Percentiles rank a stretch among this genome's conserved stretches.
These are phyloP conservation scores for Lophura nycthemera DNA, from an alignment of 2,113 vertebrate species.

Conservation along the genomic window DNA sequence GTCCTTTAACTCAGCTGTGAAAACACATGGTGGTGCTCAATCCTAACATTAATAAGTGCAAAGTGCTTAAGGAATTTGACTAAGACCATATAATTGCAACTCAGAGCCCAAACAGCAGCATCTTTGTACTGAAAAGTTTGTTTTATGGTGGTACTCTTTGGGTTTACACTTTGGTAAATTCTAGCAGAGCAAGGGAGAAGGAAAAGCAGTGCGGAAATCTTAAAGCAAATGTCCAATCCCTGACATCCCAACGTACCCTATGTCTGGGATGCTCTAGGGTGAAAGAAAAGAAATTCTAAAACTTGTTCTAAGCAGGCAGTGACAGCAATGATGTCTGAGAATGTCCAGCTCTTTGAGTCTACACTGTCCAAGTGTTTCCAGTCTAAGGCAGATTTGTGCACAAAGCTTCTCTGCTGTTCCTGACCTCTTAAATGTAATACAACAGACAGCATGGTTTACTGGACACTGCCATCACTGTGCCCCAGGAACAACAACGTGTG, in stretches of 20 bases:
- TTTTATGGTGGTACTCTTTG: neutral
- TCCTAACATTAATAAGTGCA: constrained; percentile 11
- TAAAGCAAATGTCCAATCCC: neutral
- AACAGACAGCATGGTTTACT: neutral
- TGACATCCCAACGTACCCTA: neutral
- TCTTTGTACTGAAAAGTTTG: neutral
- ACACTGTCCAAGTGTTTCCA: neutral
- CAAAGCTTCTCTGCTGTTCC: neutral
- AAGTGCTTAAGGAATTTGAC: neutral
- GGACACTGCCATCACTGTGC: neutral
- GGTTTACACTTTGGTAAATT: neutral
- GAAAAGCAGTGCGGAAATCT: neutral
- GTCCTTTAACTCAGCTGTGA: neutral
- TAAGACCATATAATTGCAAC: neutral
- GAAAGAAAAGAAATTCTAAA: neutral
- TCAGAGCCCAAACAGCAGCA: neutral
- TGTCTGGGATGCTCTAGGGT: neutral
- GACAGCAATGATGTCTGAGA: neutral
- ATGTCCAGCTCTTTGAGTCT: neutral
- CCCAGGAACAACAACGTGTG: neutral
- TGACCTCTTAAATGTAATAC: neutral
- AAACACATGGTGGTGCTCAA: constrained; percentile 66
- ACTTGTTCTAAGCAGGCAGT: neutral
- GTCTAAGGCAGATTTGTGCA: neutral
- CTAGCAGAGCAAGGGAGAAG: neutral